Conservation (phyloP, 2,888 invertebrate species). For the Magallana nippona region DNA sequence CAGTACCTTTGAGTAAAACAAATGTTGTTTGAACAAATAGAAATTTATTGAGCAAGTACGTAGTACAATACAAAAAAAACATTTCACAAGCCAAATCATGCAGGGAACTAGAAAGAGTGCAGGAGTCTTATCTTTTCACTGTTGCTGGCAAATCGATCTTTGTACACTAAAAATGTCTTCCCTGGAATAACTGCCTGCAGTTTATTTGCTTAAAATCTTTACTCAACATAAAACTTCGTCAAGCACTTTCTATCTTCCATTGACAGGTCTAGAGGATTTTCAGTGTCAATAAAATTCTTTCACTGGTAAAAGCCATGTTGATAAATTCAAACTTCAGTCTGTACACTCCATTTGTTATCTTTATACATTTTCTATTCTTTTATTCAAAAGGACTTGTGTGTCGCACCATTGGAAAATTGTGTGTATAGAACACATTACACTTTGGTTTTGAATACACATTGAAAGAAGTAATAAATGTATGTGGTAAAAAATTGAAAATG, state of each 20-base stretch:
- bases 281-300: background rate
- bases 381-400: background rate
- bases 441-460: background rate
- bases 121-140: slow-evolving; percentile 3
- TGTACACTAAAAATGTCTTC: slow-evolving; percentile 10
- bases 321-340: slow-evolving; percentile 8
- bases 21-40: slow-evolving; percentile 7
- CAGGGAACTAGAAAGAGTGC: background rate
- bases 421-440: slow-evolving; percentile 4
- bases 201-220: slow-evolving; percentile 21
- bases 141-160: background rate
- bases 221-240: slow-evolving; percentile 16
- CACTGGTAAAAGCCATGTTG: background rate
- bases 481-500: too few species aligned
- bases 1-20: background rate
- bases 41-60: slow-evolving; percentile 33
- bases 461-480: background rate
- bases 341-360: background rate
- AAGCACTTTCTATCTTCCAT: slow-evolving; percentile 11
- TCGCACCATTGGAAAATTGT: slow-evolving; percentile 25
- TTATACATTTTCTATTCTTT: background rate
- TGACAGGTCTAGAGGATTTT: slow-evolving; percentile 10
- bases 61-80: slow-evolving; percentile 2
- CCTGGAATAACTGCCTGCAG: background rate
- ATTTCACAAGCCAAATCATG: slow-evolving; percentile 20